Conservation (phyloP, 2,888 invertebrate species). For the Eubasilissa splendida region DNA sequence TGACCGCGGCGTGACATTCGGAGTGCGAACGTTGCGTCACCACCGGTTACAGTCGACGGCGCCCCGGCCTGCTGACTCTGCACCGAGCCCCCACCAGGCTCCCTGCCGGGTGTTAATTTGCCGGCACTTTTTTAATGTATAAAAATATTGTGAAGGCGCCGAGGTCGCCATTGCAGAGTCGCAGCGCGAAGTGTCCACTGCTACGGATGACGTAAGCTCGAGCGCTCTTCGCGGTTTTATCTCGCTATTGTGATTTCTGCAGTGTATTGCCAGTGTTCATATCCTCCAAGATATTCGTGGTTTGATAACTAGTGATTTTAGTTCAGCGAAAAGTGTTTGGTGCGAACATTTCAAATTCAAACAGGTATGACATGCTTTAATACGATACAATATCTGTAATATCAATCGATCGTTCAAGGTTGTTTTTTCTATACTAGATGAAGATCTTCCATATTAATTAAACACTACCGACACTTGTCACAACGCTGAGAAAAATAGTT, state of each 20-base stretch:
- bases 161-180: slow-evolving; percentile 18
- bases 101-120: slow-evolving; percentile 34
- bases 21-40: slow-evolving; percentile 16
- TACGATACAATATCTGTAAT: too few species aligned
- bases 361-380: too few species aligned
- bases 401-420: too few species aligned
- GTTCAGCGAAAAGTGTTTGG: too few species aligned
- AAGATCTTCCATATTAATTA: too few species aligned
- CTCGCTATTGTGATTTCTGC: neutral
- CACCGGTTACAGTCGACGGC: slow-evolving; percentile 11
- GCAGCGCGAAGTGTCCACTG: slow-evolving; percentile 5
- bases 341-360: too few species aligned
- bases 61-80: slow-evolving; percentile 4
- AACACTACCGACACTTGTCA: too few species aligned
- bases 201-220: neutral
- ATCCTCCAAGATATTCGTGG: too few species aligned
- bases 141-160: slow-evolving; percentile 31
- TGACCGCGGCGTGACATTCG: slow-evolving; percentile 18
- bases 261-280: too few species aligned
- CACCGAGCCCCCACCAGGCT: slow-evolving; percentile 16
- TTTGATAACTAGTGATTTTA: too few species aligned
- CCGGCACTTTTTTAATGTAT: slow-evolving; percentile 39
- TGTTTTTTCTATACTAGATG: too few species aligned
- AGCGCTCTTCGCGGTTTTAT: neutral
- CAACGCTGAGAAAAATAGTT: too few species aligned